Evolutionary conservation across 2,797 vertebrate genomes (phyloP).

Genomic region (Melanotaenia nigrans): DNA sequence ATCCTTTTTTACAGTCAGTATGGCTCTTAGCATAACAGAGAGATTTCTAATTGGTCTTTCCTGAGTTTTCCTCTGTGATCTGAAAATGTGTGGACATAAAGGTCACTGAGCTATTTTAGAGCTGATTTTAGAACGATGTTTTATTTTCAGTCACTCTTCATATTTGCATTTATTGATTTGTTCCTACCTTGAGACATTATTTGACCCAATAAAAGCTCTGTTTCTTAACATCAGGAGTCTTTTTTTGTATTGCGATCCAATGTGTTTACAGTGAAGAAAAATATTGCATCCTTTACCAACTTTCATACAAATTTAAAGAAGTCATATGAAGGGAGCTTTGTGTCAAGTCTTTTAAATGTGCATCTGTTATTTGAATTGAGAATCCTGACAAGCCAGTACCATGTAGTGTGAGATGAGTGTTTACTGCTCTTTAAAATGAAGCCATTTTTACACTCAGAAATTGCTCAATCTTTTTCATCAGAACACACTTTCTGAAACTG

Average conservation of each 20-base stretch:
- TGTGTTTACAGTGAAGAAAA: not conserved
- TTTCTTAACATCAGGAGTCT: not conserved
- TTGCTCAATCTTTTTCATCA: not conserved
- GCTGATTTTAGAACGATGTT: not conserved
- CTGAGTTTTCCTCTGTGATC: not conserved
- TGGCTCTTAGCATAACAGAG: not conserved
- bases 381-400: not conserved
- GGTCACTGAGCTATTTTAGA: not conserved
- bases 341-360: not conserved
- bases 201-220: not conserved
- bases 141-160: not conserved
- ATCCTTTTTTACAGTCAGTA: not conserved
- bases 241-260: not conserved
- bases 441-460: not conserved
- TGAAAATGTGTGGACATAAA: not conserved
- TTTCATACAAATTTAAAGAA: not conserved
- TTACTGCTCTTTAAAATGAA: not conserved
- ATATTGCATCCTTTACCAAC: not conserved
- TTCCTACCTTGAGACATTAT: not conserved
- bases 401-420: not conserved
- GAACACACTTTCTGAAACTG: not conserved
- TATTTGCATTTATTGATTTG: not conserved
- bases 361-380: not conserved
- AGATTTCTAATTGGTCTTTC: not conserved
- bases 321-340: not conserved